Base-by-base conservation (phyloP, 2,797 vertebrate species). In the Mergus octosetaceus region DNA sequence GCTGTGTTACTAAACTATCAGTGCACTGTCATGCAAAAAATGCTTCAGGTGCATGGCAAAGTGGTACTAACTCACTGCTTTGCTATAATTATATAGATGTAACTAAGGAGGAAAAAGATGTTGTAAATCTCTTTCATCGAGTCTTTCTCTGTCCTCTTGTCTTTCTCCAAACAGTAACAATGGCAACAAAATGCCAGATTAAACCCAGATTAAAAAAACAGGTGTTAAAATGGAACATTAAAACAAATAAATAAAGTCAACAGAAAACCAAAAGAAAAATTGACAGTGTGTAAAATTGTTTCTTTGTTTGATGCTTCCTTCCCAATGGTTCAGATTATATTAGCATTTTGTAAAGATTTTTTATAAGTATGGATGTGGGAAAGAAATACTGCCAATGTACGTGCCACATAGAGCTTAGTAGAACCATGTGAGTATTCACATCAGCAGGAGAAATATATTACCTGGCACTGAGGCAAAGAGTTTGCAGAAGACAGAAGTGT, bases 31-130 rank as follows among this genome's bases (percentile, higher is more conserved):
- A 93, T 95, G 89, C 45, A 87, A 91, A 93, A 94, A 95, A 83
- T 89, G 54, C 34, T 94, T 95, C 93, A 95, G 93, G 92, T 96
- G 81, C 78, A 85, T 16, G 53, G 72, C 54, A 89, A 95, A 95
- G 72, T 32, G 72, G 65, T 92, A 83, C 27, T 61, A 57, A 58
- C 86, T 77, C 78, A 65, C 25, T 4, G 21, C 34, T 87, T 89
- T 85, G 39, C 72, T 87, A 28, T 91, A 94, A 96, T 94, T 95
- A 89, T 19, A 81, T 43, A 53, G 81, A 74, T 85, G 72, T 25
- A 92, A 85, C 61, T 83, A 91, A 72, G 0, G 1, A 83, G n/a
- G 41, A 64, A 80, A 92, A 92, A 94, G 30, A 34, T 75, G 13
- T 12, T 71, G 20, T 58, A 89, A 90, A 90, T 85, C 60, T 88